Base-by-base conservation (phyloP, 1,140 invertebrate genomes). In the Rhyacophila brunnea region DNA sequence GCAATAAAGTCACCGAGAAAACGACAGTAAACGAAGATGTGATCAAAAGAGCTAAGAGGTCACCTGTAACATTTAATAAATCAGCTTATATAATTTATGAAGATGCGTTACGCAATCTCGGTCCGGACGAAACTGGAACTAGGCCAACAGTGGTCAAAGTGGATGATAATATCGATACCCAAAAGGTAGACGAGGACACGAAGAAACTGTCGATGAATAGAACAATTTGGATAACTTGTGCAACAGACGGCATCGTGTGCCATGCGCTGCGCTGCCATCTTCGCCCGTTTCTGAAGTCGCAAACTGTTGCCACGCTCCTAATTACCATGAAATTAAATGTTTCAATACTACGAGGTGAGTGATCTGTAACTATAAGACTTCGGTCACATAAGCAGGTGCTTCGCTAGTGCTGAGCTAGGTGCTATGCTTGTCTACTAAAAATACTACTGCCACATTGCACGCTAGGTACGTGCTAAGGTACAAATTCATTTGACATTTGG, bases 261-360 rank as follows among this genome's bases (percentile, higher is more conserved):
- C 44, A 44, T 13, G 20, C 46, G 17, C 28, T 64, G 13, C 13
- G 14, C 14, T 64, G 62, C 14, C 1, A 40, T 2, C 14, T 57
- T 6, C 57, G 62, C n/a, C 57, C 57, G 1, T 60, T 64, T 32
- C 18, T 52, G 17, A 20, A 53, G 1, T 20, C 13, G n/a, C 50
- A 59, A 19, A 48, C 20, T 1, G 51, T 55, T 5, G 50, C 50
- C 10, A 46, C 35, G n/a, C 28, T 60, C 6, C 17, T 46, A 0
- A 13, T 64, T 1, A 56, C 50, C 4, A 55, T 63, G 61, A 34
- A 50, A 18, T 11, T 59, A 6, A 50, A 63, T 34, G 35, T 63
- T 38, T 50, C 56, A 1, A n/a, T 38, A 15, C 32, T 63, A 1
- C 51, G 55, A 63, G 51, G 61, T 63, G 17, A 28, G 23, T 28